Evolutionary conservation across 2,797 vertebrate species (phyloP).

Genomic region (Melanotaenia trifasciata): DNA sequence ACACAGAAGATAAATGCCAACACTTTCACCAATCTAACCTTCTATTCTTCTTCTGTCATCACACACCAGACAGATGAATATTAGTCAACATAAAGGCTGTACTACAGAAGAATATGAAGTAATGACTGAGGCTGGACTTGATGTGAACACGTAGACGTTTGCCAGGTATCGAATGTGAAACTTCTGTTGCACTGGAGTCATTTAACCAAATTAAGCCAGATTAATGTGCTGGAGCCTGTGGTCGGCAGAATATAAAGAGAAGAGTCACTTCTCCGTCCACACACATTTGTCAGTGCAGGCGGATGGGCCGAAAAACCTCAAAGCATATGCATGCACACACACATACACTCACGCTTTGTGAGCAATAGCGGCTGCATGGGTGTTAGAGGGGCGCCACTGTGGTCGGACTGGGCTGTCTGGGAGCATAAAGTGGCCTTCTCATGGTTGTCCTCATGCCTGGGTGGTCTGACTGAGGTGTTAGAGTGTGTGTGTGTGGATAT

Average conservation of each 20-base stretch:
- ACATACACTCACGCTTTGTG: conserved; percentile 63
- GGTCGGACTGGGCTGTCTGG: conserved; percentile 80
- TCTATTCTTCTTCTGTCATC: conserved; percentile 52
- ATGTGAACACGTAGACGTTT: conserved; percentile 37
- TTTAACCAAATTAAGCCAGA: conserved; percentile 61
- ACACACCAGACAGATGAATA: conserved; percentile 39
- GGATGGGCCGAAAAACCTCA: conserved; percentile 57
- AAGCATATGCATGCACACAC: conserved; percentile 36
- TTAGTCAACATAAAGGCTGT: conserved; percentile 33
- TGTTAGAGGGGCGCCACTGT: conserved; percentile 85
- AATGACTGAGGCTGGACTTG: conserved; percentile 26
- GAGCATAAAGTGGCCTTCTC: conserved; percentile 85
- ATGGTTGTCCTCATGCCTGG: conserved; percentile 79
- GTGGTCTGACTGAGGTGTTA: conserved; percentile 78
- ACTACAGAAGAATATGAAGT: conserved; percentile 10
- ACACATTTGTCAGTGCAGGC: conserved; percentile 63
- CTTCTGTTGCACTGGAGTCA: conserved; percentile 45
- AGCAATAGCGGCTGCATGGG: conserved; percentile 79
- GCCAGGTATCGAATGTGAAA: conserved; percentile 53
- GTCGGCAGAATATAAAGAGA: conserved; percentile 69
- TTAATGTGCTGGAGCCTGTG: conserved; percentile 69
- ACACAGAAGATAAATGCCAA: conserved; percentile 72
- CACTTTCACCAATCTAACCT: conserved; percentile 64
- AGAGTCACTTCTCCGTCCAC: conserved; percentile 68
- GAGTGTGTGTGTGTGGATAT: conserved; percentile 61